Conservation (phyloP, 1,140 invertebrate species). For the Antheraea pernyi region DNA sequence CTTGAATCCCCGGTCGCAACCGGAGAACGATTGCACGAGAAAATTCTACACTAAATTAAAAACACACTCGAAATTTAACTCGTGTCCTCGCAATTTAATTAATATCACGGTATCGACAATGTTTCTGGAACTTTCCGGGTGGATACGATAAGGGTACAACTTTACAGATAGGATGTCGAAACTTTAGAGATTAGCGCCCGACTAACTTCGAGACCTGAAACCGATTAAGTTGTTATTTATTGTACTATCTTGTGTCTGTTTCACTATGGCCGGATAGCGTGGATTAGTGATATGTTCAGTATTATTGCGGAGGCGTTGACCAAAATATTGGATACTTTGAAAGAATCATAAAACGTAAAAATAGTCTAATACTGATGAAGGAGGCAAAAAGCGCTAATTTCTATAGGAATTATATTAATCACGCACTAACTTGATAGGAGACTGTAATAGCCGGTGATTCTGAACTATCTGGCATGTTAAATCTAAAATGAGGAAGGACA, state of each 20-base stretch:
- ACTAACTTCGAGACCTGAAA: slow-evolving; percentile 44
- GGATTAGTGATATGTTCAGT: not conserved
- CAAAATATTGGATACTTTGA: slow-evolving; percentile 13
- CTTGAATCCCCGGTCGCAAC: slow-evolving; percentile 53
- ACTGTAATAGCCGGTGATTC: not conserved
- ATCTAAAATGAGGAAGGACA: slow-evolving; percentile 52
- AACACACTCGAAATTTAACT: slow-evolving; percentile 10
- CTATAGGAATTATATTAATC: not conserved
- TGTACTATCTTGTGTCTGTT: slow-evolving; percentile 22
- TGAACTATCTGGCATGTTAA: slow-evolving; percentile 5
- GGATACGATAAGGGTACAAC: slow-evolving; percentile 12
- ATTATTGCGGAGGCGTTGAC: slow-evolving; percentile 25
- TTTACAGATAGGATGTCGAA: slow-evolving; percentile 17
- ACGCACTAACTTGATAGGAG: not conserved
- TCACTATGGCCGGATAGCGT: slow-evolving; percentile 2
- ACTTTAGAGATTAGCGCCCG: slow-evolving; percentile 31
- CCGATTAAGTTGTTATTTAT: slow-evolving; percentile 44
- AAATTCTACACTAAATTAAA: slow-evolving; percentile 7
- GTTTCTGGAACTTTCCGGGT: slow-evolving; percentile 10
- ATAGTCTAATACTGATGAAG: not conserved
- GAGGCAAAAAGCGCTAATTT: not conserved
- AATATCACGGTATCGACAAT: slow-evolving; percentile 9
- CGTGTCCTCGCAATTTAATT: slow-evolving; percentile 17
- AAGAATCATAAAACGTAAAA: not conserved
- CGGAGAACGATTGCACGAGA: slow-evolving; percentile 36